Conservation (phyloP, 2,797 vertebrate genomes). For the Gymnodraco acuticeps region DNA sequence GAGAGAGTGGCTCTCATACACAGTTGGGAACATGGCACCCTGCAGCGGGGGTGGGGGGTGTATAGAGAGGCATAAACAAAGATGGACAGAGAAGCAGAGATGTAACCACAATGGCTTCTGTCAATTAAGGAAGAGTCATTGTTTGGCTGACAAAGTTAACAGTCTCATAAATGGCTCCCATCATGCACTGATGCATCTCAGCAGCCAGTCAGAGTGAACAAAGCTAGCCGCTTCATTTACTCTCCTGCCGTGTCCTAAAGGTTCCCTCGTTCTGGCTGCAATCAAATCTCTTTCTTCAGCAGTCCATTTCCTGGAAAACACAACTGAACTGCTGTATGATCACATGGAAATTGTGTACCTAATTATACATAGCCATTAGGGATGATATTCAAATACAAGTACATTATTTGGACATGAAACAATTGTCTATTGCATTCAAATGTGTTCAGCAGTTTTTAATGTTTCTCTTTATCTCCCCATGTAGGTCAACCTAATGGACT, state of each 20-base stretch:
- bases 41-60: neutral
- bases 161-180: conserved; percentile 47
- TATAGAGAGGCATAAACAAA: conserved; percentile 25
- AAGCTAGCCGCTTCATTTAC: conserved; percentile 20
- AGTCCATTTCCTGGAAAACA: neutral
- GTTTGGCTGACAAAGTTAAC: conserved; percentile 58
- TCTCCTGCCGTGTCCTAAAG: conserved; percentile 15
- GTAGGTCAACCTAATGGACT: too few species aligned
- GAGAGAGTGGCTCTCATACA: conserved; percentile 19
- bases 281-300: conserved; percentile 7
- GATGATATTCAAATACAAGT: neutral
- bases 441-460: too few species aligned
- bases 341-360: neutral
- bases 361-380: neutral
- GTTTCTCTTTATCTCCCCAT: too few species aligned
- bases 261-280: neutral
- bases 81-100: conserved; percentile 12
- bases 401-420: neutral
- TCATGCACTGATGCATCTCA: conserved; percentile 41
- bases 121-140: conserved; percentile 61
- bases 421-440: neutral
- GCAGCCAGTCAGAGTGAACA: conserved; percentile 31
- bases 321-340: neutral
- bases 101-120: conserved; percentile 53
- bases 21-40: conserved; percentile 35